phyloP scores from a whole-genome alignment of 2,888 invertebrate genomes.

The Eumacrocentrus americanus region DNA sequence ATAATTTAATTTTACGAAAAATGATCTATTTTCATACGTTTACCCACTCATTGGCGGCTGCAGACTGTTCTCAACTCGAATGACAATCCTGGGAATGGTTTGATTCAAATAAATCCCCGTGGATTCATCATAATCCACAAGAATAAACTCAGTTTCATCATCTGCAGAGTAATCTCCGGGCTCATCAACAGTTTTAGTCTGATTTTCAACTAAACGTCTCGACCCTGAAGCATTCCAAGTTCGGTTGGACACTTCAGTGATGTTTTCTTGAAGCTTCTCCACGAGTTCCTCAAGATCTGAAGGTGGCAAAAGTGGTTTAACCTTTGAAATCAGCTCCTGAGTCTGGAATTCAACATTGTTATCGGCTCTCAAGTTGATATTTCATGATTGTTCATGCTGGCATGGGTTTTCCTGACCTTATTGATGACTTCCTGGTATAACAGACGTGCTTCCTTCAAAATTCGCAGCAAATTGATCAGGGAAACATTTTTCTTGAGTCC shows the following conservation, averaged over 20 bases:
- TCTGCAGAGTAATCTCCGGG: conserved; percentile 10
- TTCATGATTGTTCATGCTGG: no score
- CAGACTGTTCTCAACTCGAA: conserved; percentile 19
- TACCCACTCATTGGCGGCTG: conserved; percentile 18
- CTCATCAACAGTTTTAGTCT: neutral
- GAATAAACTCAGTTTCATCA: conserved; percentile 15
- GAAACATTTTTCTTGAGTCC: neutral
- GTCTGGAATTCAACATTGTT: conserved; percentile 13
- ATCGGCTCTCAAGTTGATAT: no score
- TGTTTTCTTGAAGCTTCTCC: neutral
- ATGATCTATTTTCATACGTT: no score
- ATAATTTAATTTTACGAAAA: neutral
- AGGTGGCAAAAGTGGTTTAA: neutral
- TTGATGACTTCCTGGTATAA: conserved; percentile 3
- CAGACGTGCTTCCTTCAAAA: conserved; percentile 1
- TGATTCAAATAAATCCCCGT: conserved; percentile 11
- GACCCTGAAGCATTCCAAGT: neutral
- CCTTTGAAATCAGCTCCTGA: neutral
- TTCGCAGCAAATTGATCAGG: conserved; percentile 2
- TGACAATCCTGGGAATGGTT: conserved; percentile 15
- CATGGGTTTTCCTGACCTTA: conserved; percentile 4
- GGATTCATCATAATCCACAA: conserved; percentile 20
- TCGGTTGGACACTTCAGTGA: neutral
- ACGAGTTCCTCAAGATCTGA: conserved; percentile 1
- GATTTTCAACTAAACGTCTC: neutral